phyloP scores from a whole-genome alignment of 1,140 invertebrate genomes.

The Globodera rostochiensis region DNA sequence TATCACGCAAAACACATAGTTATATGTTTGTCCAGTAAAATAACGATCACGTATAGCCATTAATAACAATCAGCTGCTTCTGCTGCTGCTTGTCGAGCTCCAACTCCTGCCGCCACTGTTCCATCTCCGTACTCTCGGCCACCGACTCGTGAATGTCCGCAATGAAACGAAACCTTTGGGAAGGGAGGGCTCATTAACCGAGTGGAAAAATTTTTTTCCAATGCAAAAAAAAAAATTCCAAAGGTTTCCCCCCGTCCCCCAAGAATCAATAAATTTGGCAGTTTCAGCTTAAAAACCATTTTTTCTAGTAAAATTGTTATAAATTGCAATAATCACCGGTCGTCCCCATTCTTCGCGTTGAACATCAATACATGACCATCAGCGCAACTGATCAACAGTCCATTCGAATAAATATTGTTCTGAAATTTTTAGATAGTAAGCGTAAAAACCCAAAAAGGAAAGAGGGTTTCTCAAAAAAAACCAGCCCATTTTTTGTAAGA shows the following conservation, averaged over 20 bases:
- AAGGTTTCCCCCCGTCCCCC: too few relatives aligned
- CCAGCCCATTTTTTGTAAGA: too few relatives aligned
- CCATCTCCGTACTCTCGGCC: slow-evolving; percentile 62
- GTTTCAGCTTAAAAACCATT: slow-evolving; percentile 5
- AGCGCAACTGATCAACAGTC: slow-evolving; percentile 39
- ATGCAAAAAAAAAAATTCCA: too few relatives aligned
- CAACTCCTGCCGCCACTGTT: slow-evolving; percentile 57
- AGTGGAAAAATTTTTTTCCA: background rate
- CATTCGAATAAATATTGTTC: slow-evolving; percentile 35
- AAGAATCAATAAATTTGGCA: background rate
- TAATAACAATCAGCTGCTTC: too few relatives aligned
- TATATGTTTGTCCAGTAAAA: background rate
- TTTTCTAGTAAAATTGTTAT: background rate
- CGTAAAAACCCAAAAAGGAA: too few relatives aligned
- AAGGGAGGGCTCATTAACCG: slow-evolving; percentile 7
- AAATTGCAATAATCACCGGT: slow-evolving; percentile 43
- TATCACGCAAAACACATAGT: background rate
- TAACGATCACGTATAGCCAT: background rate
- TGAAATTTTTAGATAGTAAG: slow-evolving; percentile 30
- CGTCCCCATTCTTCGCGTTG: slow-evolving; percentile 63
- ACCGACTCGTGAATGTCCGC: slow-evolving; percentile 60
- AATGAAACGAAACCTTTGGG: slow-evolving; percentile 54
- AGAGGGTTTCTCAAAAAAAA: too few relatives aligned
- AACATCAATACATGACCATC: slow-evolving; percentile 50
- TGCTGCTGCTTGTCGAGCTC: slow-evolving; percentile 58